Evolutionary conservation across 2,888 invertebrate genomes (phyloP).

Genomic region (Nomada ferruginata): DNA sequence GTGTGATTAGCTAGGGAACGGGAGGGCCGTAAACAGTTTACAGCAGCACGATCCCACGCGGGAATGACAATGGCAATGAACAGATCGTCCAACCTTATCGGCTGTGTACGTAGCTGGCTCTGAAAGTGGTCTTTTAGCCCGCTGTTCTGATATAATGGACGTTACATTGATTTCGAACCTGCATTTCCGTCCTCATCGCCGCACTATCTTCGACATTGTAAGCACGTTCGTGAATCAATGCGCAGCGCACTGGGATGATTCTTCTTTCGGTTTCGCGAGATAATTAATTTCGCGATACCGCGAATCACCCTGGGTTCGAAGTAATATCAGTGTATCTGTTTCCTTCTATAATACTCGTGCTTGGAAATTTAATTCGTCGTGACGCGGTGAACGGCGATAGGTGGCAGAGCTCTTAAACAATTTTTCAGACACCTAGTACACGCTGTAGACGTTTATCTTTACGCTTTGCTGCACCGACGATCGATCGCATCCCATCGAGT

Average conservation of each 20-base stretch:
- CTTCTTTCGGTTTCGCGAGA: too few relatives aligned
- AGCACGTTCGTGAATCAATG: not conserved
- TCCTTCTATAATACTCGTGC: too few relatives aligned
- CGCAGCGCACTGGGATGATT: too few relatives aligned
- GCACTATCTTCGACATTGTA: not conserved
- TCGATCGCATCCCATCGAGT: slow-evolving; percentile 29
- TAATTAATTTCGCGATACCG: too few relatives aligned
- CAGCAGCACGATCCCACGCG: slow-evolving; percentile 17
- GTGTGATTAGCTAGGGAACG: not conserved
- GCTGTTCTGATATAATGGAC: slow-evolving; percentile 3
- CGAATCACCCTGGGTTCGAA: too few relatives aligned
- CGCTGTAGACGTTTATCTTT: slow-evolving; percentile 13
- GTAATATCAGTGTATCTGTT: too few relatives aligned
- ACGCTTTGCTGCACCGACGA: slow-evolving; percentile 8
- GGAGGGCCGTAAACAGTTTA: slow-evolving; percentile 36
- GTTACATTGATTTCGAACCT: not conserved
- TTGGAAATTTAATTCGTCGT: too few relatives aligned
- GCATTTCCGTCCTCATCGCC: not conserved
- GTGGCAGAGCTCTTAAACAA: not conserved
- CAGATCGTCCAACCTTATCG: slow-evolving; percentile 43
- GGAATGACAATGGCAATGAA: slow-evolving; percentile 53
- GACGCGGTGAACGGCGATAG: not conserved
- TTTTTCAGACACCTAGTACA: not conserved
- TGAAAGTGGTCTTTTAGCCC: slow-evolving; percentile 19
- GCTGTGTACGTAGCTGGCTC: not conserved